Percentiles rank a stretch among this genome's conserved stretches.
phyloP scores from a whole-genome alignment of 2,888 invertebrate species.

The Helicoverpa assulta region DNA sequence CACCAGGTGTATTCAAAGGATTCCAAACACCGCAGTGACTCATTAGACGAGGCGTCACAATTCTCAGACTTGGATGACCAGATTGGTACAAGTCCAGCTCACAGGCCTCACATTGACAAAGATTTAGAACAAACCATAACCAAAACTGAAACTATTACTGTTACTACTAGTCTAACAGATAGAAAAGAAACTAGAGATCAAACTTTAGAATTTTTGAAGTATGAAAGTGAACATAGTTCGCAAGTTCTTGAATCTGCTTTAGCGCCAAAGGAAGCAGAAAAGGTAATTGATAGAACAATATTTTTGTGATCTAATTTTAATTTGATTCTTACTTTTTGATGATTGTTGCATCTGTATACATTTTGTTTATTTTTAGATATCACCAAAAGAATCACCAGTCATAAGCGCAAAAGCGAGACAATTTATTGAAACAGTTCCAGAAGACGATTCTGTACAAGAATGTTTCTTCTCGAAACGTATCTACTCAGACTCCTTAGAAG shows the following conservation, averaged over 20 bases:
- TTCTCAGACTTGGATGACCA: constrained; percentile 89
- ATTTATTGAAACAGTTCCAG: constrained; percentile 89
- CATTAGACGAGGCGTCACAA: constrained; percentile 87
- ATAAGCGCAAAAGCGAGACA: constrained; percentile 89
- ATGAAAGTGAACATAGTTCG: constrained; percentile 82
- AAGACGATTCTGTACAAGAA: constrained; percentile 89
- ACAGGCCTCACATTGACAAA: constrained; percentile 72
- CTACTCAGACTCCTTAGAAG: constrained; percentile 88
- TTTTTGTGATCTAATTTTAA: neutral
- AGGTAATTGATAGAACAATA: constrained; percentile 70
- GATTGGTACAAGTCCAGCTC: constrained; percentile 83
- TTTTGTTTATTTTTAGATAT: constrained; percentile 67
- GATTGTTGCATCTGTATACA: neutral
- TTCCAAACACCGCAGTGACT: constrained; percentile 87
- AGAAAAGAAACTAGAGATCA: constrained; percentile 70
- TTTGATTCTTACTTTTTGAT: neutral
- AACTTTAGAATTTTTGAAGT: constrained; percentile 81
- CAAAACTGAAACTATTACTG: constrained; percentile 68
- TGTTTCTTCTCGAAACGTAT: constrained; percentile 89
- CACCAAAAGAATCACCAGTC: constrained; percentile 86
- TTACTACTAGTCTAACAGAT: constrained; percentile 59
- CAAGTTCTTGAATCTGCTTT: constrained; percentile 69
- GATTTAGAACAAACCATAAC: constrained; percentile 62
- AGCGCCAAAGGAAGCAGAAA: constrained; percentile 71
- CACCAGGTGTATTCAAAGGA: constrained; percentile 83